Base-by-base conservation (phyloP, 2,888 invertebrate genomes). In the Homarus gammarus region DNA sequence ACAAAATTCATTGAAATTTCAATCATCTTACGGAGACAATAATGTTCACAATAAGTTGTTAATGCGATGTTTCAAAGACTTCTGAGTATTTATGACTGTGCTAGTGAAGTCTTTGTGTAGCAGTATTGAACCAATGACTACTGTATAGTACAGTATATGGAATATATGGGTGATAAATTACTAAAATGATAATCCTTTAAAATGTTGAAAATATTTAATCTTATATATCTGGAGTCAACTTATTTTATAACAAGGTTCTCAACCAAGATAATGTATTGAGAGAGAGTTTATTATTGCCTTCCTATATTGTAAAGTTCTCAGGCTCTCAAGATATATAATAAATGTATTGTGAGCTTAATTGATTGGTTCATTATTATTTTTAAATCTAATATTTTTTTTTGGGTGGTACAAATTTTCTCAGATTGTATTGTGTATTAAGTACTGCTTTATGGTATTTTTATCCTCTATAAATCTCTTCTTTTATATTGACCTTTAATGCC, bases 341-440 rank as follows among this genome's bases (percentile, higher is more conserved):
- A 44, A 6, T 64, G 64, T 64, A 64, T 64, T 64, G 64, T 64
- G 64, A 64, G 64, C 64, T 64, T 64, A 64, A 64, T 64, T 64
- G 31, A 64, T 64, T n/a, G n/a, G 64, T 64, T 6, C 27, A n/a
- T 44, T 44, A 22, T 27, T 64, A 27, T 64, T 64, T 64, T 27
- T 27, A n/a, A n/a, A 1, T 64, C 64, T 3, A 5, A 12, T 18
- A 27, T 64, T 64, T 27, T 27, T 27, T 27, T 27, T 64, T 64
- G n/a, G 64, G 64, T 64, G 64, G 64, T 64, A 64, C 64, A 64
- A 64, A 64, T 64, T 64, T n/a, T 27, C 64, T 64, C 27, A 64
- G 64, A 64, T n/a, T 64, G 64, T 27, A 64, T 27, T 64, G 64
- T 64, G 64, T 56, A 56, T 56, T 56, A 56, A 56, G 56, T 56